Evolutionary conservation across 2,113 vertebrate genomes (phyloP).

Genomic region (Lipophrys pholis): DNA sequence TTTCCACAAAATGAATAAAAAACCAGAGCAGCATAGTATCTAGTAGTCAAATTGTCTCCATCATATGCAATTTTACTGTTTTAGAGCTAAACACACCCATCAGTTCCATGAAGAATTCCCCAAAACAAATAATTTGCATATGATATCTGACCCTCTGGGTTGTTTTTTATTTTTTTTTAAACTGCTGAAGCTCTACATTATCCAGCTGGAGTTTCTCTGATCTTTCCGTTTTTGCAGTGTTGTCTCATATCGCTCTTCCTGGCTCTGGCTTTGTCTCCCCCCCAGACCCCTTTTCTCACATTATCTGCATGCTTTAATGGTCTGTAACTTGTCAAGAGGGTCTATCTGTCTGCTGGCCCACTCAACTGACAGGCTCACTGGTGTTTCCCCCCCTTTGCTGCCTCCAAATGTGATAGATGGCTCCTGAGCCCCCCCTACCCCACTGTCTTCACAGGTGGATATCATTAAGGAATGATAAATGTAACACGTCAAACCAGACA

Average conservation of each 20-base stretch:
- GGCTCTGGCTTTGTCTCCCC: conserved; percentile 3
- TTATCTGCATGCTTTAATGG: conserved; percentile 80
- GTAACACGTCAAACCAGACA: conserved; percentile 31
- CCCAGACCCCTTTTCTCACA: conserved; percentile 54
- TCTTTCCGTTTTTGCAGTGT: conserved; percentile 14
- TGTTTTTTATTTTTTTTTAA: conserved; percentile 2
- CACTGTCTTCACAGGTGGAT: conserved; percentile 74
- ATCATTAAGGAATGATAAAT: conserved; percentile 72
- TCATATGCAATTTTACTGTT: conserved; percentile 29
- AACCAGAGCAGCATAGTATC: not conserved
- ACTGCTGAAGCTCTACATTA: conserved; percentile 36
- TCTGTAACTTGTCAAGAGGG: conserved; percentile 75
- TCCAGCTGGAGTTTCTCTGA: conserved; percentile 56
- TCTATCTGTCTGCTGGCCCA: conserved; percentile 74
- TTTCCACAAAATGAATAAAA: too few relatives aligned
- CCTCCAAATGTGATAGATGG: conserved; percentile 77
- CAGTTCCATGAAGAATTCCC: conserved; percentile 13
- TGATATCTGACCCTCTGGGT: conserved; percentile 37
- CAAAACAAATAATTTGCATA: conserved; percentile 36
- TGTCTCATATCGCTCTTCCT: conserved; percentile 29
- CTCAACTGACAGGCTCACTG: conserved; percentile 63
- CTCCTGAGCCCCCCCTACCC: conserved; percentile 44
- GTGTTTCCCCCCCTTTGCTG: conserved; percentile 45
- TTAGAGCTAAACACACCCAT: conserved; percentile 37
- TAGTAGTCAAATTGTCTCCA: conserved; percentile 8